These are phyloP conservation scores for Erithacus rubecula DNA, from an alignment of 2,797 vertebrate genomes.

Conservation along the genomic window DNA sequence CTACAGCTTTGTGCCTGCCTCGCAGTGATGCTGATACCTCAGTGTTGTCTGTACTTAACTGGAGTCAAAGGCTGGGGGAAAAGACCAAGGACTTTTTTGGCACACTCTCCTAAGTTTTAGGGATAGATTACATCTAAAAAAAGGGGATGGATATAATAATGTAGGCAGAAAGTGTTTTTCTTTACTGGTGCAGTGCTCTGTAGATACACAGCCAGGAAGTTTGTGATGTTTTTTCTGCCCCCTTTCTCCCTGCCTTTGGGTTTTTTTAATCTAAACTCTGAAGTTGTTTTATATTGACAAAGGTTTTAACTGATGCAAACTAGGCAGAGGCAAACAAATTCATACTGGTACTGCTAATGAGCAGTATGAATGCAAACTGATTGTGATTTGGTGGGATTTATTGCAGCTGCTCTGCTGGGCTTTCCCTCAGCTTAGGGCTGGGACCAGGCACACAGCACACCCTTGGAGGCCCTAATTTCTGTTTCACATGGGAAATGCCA, in stretches of 20 bases:
- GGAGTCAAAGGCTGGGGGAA: not conserved
- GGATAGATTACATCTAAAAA: not conserved
- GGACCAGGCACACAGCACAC: not conserved
- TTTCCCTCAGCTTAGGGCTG: not conserved
- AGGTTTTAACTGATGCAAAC: not conserved
- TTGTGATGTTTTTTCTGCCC: not conserved
- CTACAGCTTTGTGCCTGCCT: not conserved
- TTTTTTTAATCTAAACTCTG: not conserved
- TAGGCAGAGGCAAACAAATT: not conserved
- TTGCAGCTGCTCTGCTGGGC: not conserved
- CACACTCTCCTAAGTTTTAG: not conserved
- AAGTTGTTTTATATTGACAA: not conserved
- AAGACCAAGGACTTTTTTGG: not conserved
- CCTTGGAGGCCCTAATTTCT: not conserved
- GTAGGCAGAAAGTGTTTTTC: not conserved
- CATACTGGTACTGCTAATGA: not conserved
- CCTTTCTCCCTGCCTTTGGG: rapidly evolving
- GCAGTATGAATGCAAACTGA: not conserved
- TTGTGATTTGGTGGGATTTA: not conserved
- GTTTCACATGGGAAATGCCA: not conserved
- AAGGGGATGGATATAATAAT: not conserved
- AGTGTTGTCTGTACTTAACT: not conserved
- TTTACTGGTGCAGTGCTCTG: not conserved
- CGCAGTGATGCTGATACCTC: not conserved
- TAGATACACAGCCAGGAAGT: not conserved